Evolutionary conservation across 2,888 invertebrate genomes (phyloP).

Genomic region (Amphipyra berbera): DNA sequence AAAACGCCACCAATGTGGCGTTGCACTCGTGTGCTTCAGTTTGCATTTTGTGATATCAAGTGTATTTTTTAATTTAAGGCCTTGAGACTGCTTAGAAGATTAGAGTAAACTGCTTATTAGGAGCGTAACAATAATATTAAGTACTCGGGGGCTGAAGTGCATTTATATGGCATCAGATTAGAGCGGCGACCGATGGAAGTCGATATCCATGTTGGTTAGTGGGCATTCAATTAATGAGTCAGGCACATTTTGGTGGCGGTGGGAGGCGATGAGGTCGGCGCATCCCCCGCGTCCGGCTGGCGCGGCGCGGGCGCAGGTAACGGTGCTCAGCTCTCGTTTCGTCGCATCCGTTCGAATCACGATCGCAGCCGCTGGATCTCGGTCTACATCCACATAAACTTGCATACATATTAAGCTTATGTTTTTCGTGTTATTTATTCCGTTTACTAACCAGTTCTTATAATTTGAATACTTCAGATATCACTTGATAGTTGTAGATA

Average conservation of each 20-base stretch:
- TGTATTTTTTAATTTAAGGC: slow-evolving; percentile 81
- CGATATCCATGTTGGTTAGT: slow-evolving; percentile 66
- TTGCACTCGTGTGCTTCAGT: slow-evolving; percentile 72
- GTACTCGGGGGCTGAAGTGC: slow-evolving; percentile 60
- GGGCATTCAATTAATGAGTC: slow-evolving; percentile 71
- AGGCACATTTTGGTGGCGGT: slow-evolving; percentile 63
- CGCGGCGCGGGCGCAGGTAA: slow-evolving; percentile 73
- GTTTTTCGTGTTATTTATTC: slow-evolving; percentile 68
- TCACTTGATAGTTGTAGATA: slow-evolving; percentile 62
- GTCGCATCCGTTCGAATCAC: slow-evolving; percentile 71
- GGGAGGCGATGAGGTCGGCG: slow-evolving; percentile 66
- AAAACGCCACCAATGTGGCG: slow-evolving; percentile 73
- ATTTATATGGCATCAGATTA: slow-evolving; percentile 73
- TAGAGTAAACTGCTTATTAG: slow-evolving; percentile 65
- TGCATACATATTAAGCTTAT: slow-evolving; percentile 53
- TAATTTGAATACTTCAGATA: slow-evolving; percentile 66
- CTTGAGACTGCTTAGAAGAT: slow-evolving; percentile 69
- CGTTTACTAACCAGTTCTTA: slow-evolving; percentile 64
- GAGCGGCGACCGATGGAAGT: slow-evolving; percentile 53
- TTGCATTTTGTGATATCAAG: slow-evolving; percentile 87
- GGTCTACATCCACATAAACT: slow-evolving; percentile 57
- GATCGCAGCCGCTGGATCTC: slow-evolving; percentile 62
- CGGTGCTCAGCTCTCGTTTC: slow-evolving; percentile 84
- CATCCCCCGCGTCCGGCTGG: slow-evolving; percentile 65
- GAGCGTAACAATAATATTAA: slow-evolving; percentile 67